Conservation (phyloP, 2,888 invertebrate species). For the Andrena bicolor region DNA sequence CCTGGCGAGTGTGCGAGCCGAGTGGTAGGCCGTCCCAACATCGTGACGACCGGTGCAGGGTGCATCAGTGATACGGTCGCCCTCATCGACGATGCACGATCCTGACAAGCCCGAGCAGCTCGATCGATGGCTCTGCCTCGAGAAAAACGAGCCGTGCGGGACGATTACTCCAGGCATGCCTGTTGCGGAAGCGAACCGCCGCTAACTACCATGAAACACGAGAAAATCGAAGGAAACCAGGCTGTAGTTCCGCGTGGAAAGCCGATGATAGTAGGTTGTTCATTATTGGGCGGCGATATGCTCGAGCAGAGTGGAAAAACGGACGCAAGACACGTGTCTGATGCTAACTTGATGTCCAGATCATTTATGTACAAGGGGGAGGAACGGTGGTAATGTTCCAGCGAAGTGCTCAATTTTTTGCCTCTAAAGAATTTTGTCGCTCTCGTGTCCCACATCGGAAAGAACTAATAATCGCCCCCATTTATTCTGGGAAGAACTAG, state of each 20-base stretch:
- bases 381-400: conserved; percentile 27
- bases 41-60: conserved; percentile 36
- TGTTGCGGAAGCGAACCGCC: conserved; percentile 70
- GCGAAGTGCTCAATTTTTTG: conserved; percentile 25
- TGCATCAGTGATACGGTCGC: conserved; percentile 38
- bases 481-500: too few relatives aligned
- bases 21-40: conserved; percentile 29
- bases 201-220: conserved; percentile 78
- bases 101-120: conserved; percentile 30
- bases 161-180: conserved; percentile 70
- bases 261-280: conserved; percentile 51
- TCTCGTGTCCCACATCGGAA: too few relatives aligned
- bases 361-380: conserved; percentile 34
- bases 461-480: too few relatives aligned
- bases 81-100: conserved; percentile 67
- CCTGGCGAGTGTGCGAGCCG: conserved; percentile 39
- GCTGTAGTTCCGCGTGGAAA: conserved; percentile 57
- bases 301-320: conserved; percentile 23
- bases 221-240: conserved; percentile 76
- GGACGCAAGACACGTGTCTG: conserved; percentile 39
- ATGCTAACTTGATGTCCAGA: conserved; percentile 55
- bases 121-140: conserved; percentile 66
- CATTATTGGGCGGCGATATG: conserved; percentile 61
- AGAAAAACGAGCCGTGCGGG: conserved; percentile 70
- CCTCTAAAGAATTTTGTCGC: background rate